Percentiles rank a stretch among this genome's conserved stretches.
phyloP scores from a whole-genome alignment of 1,140 invertebrate species.

The Zaprionus camerounensis region DNA sequence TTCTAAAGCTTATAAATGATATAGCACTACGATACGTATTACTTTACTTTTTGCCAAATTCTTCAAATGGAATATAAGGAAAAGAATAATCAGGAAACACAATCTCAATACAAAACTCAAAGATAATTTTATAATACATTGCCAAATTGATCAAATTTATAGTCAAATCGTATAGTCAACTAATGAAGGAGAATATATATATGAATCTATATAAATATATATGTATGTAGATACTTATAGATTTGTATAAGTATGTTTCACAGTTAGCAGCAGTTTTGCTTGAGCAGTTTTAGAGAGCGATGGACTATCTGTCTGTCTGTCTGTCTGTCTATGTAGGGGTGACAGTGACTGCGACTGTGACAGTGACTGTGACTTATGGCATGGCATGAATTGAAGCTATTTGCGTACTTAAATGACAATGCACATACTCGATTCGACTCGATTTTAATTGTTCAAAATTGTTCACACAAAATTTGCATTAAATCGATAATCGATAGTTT shows the following conservation, averaged over 20 bases:
- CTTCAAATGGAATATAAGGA: conserved; percentile 13
- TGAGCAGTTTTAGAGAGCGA: conserved; percentile 36
- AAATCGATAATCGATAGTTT: conserved; percentile 1
- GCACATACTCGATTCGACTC: conserved; percentile 17
- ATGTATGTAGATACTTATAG: conserved; percentile 37
- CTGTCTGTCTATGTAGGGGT: conserved; percentile 36
- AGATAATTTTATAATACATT: conserved; percentile 26
- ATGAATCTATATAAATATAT: conserved; percentile 34
- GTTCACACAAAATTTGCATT: conserved; percentile 4
- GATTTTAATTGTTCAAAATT: conserved; percentile 1
- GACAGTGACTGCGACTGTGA: conserved; percentile 42
- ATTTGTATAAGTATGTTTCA: conserved; percentile 23
- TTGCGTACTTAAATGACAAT: conserved; percentile 36
- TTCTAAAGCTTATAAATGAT: conserved; percentile 28
- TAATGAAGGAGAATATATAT: conserved; percentile 43
- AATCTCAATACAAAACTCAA: conserved; percentile 36
- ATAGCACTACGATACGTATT: conserved; percentile 30
- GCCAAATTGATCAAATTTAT: conserved; percentile 37
- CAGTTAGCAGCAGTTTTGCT: conserved; percentile 23
- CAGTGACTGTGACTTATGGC: conserved; percentile 48
- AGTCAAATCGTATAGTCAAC: conserved; percentile 33
- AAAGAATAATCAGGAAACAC: conserved; percentile 6
- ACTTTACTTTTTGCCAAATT: conserved; percentile 38
- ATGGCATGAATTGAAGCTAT: conserved; percentile 39
- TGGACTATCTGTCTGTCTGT: conserved; percentile 34